Base-by-base conservation (phyloP, 2,888 invertebrate genomes). In the Catocala fraxini region DNA sequence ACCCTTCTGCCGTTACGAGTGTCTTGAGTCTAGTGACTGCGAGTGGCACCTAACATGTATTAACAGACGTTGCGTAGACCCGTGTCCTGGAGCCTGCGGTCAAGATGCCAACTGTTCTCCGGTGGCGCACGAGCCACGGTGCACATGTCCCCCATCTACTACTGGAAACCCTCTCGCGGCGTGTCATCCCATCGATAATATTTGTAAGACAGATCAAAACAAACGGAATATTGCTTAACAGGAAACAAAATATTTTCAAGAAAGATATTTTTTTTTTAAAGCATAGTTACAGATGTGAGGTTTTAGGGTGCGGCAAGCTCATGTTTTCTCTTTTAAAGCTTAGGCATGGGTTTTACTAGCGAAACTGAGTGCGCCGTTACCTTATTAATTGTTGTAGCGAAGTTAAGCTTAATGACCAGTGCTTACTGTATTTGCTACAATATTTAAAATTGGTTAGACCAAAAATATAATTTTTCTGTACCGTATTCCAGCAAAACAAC, bases 71-170 rank as follows among this genome's bases (percentile, higher is more conserved):
- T 97, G 97, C 82, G 90, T 95, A 65, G 96, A 97, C 83, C 97
- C 97, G 5, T 97, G 97, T 80, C 96, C 96, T 0, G 97, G 97
- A 68, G 96, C 96, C 34, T 97, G 97, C 83, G 97, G 97, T 15
- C 95, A 95, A 73, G 96, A 96, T 80, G 96, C 97, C 1, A 91
- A 95, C 57, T 97, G 97, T 83, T 95, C 95, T 68, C 96, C 97
- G 7, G 89, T 96, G 12, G 96, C 96, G 74, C 97, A 97, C 85
- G 90, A 96, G 69, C 97, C 97, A 6, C 95, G 94, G 75, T 97
- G 97, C 85, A 95, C 94, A 72, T 97, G 97, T 85, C 95, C 95
- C 57, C 83, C 94, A 43, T 95, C 95, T 73, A 96, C 95, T 81
- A 95, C 95, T 46, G 97, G 97, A 73, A 96, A 97, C 92, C 97